Base-by-base conservation (phyloP, 2,888 invertebrate genomes). In the Sinelater perroti region DNA sequence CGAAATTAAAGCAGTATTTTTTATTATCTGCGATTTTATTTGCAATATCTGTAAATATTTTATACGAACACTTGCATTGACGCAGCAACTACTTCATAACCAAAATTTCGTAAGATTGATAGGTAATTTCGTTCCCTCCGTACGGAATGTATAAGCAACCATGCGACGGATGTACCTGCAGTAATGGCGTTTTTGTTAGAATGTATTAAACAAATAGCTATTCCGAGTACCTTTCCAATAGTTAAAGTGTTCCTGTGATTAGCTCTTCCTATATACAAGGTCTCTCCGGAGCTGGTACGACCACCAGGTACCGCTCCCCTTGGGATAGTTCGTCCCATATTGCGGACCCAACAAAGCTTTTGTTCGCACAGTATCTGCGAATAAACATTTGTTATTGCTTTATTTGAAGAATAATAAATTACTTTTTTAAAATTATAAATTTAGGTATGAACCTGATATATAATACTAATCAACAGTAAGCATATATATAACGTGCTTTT, bases 121-220 rank as follows among this genome's bases (percentile, higher is more conserved):
- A 57, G 28, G 78, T 70, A n/a, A 78, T 60, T 67, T 82, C 82
- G 53, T 72, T 69, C 0, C 82, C 82, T 2, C 78, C 79, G 36
- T 75, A 83, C 0, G 82, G 81, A 28, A 82, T 76, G 59, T 82
- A 82, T 5, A 82, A 64, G 35, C 78, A 79, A 7, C 80, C 77
- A 59, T 82, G 82, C 5, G 81, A 81, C 1, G 79, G 79, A 62
- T 83, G 83, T 14, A 82, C 60, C 77, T 78, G 50, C n/a, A n/a
- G n/a, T n/a, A n/a, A n/a, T n/a, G n/a, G n/a, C n/a, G n/a, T n/a
- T n/a, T n/a, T n/a, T n/a, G n/a, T n/a, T n/a, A n/a, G n/a, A n/a
- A 20, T 20, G 17, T 17, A 31, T 11, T 38, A 50, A 10, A n/a
- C n/a, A 8, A 13, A n/a, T n/a, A n/a, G n/a, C n/a, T n/a, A n/a